These are phyloP conservation scores for Palythoa grandis DNA, from an alignment of 92 coral and sea anemone genomes.

Conservation along the genomic window DNA sequence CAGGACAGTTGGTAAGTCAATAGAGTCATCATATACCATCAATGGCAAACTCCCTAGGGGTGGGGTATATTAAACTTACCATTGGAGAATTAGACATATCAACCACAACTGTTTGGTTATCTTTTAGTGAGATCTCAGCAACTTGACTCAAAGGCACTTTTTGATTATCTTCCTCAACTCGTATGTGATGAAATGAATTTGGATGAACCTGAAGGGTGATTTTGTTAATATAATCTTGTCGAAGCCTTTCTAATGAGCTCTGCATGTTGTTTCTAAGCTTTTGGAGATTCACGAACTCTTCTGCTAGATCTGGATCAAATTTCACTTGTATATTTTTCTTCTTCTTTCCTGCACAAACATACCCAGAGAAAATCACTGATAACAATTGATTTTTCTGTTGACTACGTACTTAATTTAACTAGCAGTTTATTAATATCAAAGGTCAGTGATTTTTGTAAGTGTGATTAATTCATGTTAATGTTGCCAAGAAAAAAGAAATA, in stretches of 20 bases:
- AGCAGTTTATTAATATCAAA: not conserved
- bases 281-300: slow-evolving; percentile 83
- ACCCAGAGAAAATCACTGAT: not conserved
- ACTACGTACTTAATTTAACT: not conserved
- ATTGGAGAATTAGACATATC: slow-evolving; percentile 81
- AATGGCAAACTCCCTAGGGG: not conserved
- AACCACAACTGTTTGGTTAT: slow-evolving; percentile 79
- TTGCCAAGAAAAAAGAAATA: no score
- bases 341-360: slow-evolving; percentile 50
- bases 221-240: slow-evolving; percentile 75
- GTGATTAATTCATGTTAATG: no score
- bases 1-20: no score
- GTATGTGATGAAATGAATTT: slow-evolving; percentile 72
- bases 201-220: slow-evolving; percentile 72
- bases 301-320: slow-evolving; percentile 88
- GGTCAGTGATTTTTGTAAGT: no score
- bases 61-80: slow-evolving; percentile 50
- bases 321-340: slow-evolving; percentile 54
- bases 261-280: slow-evolving; percentile 83
- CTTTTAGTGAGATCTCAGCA: slow-evolving; percentile 77
- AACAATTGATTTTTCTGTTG: not conserved
- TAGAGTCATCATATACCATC: no score
- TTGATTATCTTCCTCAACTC: slow-evolving; percentile 69
- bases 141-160: slow-evolving; percentile 64
- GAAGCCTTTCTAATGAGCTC: slow-evolving; percentile 75